Base-by-base conservation (phyloP, 2,113 vertebrate genomes). In the Colossoma macropomum region DNA sequence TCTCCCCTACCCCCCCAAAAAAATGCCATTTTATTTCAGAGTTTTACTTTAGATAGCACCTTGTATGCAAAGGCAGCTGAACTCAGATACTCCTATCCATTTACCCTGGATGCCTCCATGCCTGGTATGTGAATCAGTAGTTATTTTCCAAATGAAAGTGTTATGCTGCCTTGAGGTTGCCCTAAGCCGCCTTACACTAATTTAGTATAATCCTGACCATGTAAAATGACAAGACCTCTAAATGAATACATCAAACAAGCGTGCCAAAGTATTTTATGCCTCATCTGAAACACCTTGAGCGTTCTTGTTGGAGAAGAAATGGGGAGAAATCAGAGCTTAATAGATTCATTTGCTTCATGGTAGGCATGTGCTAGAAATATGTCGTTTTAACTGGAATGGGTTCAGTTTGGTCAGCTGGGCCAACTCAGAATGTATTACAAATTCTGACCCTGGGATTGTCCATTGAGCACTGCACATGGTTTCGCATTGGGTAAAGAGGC, bases 161-260 rank as follows among this genome's bases (percentile, higher is more conserved):
- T 10, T 75, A 34, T 48, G 60, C 41, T 27, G 30, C 62, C 60
- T 50, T 15, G 23, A 27, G 28, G 59, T 54, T 30, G 62, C 30
- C 23, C 60, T 19, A n/a, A 71, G 38, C 68, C 21, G 1, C 59
- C 52, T 10, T 45, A 74, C 41, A 17, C n/a, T 74, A 38, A 81
- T 81, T 74, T 74, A 12, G 13, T 23, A 32, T 74, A 74, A 79
- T 65, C 41, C 70, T 50, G 38, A 72, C 19, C 56, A 9, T 74
- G 79, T 56, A 50, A 81, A 81, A 59, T 4, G 30, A 52, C 50
- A 79, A 69, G 77, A 59, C 15, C 41, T 74, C 27, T 38, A 50
- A 63, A 81, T 63, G 70, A 81, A 81, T 34, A 52, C 59, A 81
- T 63, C 70, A 65, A 38, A 71, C 68, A 80, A 50, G 28, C 71